These are phyloP conservation scores for Fragariocoptes setiger DNA, from an alignment of 1,140 invertebrate genomes.

Conservation along the genomic window DNA sequence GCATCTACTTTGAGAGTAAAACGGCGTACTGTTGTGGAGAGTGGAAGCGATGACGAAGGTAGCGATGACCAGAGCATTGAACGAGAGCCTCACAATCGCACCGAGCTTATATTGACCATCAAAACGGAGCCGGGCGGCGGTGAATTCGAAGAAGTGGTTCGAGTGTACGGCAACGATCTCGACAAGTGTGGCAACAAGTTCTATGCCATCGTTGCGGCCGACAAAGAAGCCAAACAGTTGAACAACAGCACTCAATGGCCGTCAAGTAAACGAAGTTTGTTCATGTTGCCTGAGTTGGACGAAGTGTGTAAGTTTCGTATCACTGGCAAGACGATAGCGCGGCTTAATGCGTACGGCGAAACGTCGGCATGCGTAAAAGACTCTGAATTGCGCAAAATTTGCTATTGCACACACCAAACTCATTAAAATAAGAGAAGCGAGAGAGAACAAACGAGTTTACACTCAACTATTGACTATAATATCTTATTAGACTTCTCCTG, in stretches of 20 bases:
- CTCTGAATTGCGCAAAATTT: background rate
- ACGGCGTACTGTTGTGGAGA: background rate
- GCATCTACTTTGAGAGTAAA: background rate
- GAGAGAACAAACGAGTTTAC: too few relatives aligned
- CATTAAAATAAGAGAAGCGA: too few relatives aligned
- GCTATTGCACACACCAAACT: background rate
- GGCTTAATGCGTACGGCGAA: background rate
- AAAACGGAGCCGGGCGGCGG: slow-evolving; percentile 1
- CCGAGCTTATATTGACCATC: background rate
- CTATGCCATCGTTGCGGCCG: too few relatives aligned
- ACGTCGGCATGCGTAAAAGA: background rate
- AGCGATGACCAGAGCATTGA: background rate
- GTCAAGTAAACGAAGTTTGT: background rate
- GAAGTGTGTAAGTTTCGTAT: background rate
- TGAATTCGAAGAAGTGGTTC: background rate
- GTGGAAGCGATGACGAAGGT: background rate
- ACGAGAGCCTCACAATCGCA: background rate
- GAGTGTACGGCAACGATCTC: background rate
- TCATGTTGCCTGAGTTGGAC: background rate
- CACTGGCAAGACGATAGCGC: background rate
- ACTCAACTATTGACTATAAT: too few relatives aligned
- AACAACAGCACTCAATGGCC: background rate
- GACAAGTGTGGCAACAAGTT: background rate
- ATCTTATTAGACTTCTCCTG: too few relatives aligned
- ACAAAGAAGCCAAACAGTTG: background rate